Percentiles rank a stretch among this genome's conserved stretches.
Evolutionary conservation across 30 jellyfish, hydroid and myxozoan genomes (phyloP).

Genomic region (Aurelia sp.): DNA sequence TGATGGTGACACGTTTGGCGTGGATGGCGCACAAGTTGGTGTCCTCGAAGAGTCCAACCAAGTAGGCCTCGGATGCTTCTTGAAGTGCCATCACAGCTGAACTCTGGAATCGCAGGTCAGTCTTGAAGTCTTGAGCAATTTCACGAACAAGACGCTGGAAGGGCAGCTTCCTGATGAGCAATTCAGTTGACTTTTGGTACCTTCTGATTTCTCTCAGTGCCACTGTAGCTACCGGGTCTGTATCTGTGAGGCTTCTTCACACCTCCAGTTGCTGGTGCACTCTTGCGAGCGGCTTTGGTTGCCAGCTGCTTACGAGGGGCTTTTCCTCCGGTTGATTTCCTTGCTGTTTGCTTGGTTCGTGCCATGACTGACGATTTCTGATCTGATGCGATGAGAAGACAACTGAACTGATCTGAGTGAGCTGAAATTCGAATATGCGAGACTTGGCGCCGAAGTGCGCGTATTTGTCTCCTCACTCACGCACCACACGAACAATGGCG

Average conservation of each 20-base stretch:
- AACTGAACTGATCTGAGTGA: no score
- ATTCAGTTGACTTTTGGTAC: conserved; percentile 89
- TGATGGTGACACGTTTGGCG: conserved; percentile 86
- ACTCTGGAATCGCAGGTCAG: conserved; percentile 88
- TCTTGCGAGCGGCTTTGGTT: conserved; percentile 91
- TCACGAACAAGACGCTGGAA: conserved; percentile 91
- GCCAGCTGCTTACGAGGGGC: conserved; percentile 99
- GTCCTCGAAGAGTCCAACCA: conserved; percentile 87
- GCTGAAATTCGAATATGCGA: no score
- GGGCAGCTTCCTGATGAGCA: conserved; percentile 89
- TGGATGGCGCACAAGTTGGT: conserved; percentile 87
- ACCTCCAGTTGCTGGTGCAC: conserved; percentile 98
- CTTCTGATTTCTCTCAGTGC: conserved; percentile 90
- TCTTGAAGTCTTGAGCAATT: conserved; percentile 92
- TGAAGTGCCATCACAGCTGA: conserved; percentile 91
- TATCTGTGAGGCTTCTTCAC: conserved; percentile 92
- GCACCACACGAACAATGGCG: no score
- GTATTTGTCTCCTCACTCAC: no score
- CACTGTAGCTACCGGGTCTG: conserved; percentile 96
- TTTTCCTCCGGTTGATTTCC: conserved; percentile 93
- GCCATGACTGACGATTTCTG: conserved; percentile 74
- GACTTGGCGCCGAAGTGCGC: no score
- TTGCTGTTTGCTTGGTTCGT: conserved; percentile 94
- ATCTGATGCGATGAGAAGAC: neutral
- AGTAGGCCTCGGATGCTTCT: conserved; percentile 92